Percentiles rank a stretch among this genome's conserved stretches.
phyloP scores from a whole-genome alignment of 2,797 vertebrate species.

The Sternotherus odoratus region DNA sequence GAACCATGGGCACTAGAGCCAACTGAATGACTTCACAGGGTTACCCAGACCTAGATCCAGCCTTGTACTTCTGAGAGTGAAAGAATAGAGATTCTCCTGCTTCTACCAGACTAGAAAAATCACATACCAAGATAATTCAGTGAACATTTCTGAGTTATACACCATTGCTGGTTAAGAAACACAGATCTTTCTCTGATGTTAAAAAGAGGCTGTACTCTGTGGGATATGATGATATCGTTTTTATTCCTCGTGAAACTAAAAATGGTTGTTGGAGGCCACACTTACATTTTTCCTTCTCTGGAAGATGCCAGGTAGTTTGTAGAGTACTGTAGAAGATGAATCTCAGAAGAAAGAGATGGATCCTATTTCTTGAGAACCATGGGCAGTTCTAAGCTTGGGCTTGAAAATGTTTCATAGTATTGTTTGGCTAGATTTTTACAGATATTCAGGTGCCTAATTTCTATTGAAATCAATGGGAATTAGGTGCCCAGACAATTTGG shows the following conservation, averaged over 20 bases:
- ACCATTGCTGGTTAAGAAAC: not conserved
- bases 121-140: not conserved
- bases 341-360: slow-evolving; percentile 23
- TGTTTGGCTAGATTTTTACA: not conserved
- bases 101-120: not conserved
- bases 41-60: not conserved
- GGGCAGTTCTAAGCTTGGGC: slow-evolving; percentile 4
- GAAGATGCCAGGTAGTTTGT: slow-evolving; percentile 61
- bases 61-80: not conserved
- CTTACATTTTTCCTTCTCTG: slow-evolving; percentile 43
- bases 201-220: not conserved
- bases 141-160: not conserved
- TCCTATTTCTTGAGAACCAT: slow-evolving; percentile 23
- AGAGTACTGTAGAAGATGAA: slow-evolving; percentile 25
- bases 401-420: slow-evolving; percentile 43
- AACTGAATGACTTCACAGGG: not conserved
- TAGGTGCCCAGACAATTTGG: not conserved
- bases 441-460: not conserved
- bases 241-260: not conserved
- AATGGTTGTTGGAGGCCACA: not conserved
- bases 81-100: not conserved
- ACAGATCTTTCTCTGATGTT: not conserved
- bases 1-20: not conserved
- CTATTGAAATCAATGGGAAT: not conserved
- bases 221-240: not conserved